Evolutionary conservation across 2,113 vertebrate genomes (phyloP).

Genomic region (Fulica atra): DNA sequence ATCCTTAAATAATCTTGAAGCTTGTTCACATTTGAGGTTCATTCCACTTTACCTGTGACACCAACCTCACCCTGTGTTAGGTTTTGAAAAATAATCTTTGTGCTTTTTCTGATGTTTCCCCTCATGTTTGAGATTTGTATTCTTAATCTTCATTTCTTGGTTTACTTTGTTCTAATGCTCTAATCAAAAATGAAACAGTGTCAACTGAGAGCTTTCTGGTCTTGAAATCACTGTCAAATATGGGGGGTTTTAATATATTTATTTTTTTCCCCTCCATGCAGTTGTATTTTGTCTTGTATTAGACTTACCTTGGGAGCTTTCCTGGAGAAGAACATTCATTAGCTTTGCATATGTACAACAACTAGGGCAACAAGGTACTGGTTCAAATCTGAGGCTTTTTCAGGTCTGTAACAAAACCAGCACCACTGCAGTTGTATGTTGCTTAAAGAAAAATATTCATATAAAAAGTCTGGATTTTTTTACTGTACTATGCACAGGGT

Average conservation of each 20-base stretch:
- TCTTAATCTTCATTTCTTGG: not conserved
- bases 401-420: not conserved
- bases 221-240: not conserved
- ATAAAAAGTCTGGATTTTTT: not conserved
- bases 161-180: not conserved
- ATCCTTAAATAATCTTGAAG: not conserved
- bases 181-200: not conserved
- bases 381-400: not conserved
- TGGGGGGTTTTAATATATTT: too few species aligned
- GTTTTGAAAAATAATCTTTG: not conserved
- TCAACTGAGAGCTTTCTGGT: not conserved
- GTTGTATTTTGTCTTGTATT: not conserved
- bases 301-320: not conserved
- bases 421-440: not conserved
- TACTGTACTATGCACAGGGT: not conserved
- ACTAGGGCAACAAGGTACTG: not conserved
- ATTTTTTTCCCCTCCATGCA: too few species aligned
- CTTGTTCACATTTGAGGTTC: not conserved
- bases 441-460: not conserved
- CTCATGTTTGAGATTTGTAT: not conserved
- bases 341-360: not conserved
- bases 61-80: not conserved
- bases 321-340: not conserved
- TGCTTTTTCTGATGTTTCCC: not conserved
- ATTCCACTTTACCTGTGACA: not conserved